Percentiles rank a stretch among this genome's conserved stretches.
Evolutionary conservation across 2,113 vertebrate species (phyloP).

Genomic region (Elaphurus davidianus): DNA sequence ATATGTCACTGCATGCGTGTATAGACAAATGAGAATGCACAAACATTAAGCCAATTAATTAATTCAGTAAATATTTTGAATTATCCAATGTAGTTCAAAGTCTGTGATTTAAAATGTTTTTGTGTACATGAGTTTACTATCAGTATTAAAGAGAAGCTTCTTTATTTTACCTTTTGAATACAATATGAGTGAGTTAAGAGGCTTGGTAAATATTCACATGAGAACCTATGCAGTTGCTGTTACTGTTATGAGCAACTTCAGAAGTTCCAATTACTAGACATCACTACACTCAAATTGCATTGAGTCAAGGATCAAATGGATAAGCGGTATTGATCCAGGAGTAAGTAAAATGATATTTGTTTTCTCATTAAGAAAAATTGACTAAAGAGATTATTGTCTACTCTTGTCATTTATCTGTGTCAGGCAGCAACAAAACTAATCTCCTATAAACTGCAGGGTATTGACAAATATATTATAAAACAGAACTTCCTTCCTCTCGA

Average conservation of each 20-base stretch:
- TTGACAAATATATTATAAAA: background rate
- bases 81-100: background rate
- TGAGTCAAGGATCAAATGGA: background rate
- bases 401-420: background rate
- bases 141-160: background rate
- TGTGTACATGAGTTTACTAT: background rate
- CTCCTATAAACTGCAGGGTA: background rate
- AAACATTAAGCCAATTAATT: background rate
- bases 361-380: background rate
- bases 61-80: background rate
- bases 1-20: background rate
- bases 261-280: background rate
- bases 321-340: background rate
- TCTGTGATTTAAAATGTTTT: background rate
- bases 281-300: background rate
- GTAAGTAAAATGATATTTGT: background rate
- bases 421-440: background rate
- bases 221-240: background rate
- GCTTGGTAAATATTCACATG: background rate
- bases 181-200: background rate
- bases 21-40: background rate
- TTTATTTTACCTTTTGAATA: slow-evolving; percentile 4
- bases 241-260: background rate
- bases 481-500: background rate
- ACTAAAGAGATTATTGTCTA: background rate